phyloP scores from a whole-genome alignment of 2,888 invertebrate genomes.

The Drosophila aldrichi region DNA sequence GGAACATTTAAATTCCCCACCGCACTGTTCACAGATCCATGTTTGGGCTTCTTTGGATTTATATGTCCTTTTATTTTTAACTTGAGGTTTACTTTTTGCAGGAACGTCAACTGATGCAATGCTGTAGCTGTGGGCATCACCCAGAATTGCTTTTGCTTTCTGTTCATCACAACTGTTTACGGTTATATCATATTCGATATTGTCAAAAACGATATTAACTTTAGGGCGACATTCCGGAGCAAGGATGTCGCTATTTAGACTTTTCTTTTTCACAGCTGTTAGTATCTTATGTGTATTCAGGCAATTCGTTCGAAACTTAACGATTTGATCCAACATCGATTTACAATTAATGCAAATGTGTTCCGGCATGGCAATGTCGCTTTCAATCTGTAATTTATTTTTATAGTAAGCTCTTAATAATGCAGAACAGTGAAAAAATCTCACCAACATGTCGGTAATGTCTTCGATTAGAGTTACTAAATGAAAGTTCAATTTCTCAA shows the following conservation, averaged over 20 bases:
- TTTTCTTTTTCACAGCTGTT: conserved; percentile 21
- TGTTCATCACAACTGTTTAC: conserved; percentile 5
- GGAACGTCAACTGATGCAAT: background rate
- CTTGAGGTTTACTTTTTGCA: background rate
- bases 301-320: conserved; percentile 54
- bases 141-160: background rate
- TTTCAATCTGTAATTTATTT: conserved; percentile 39
- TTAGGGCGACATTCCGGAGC: background rate
- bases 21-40: conserved; percentile 67
- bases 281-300: conserved; percentile 46
- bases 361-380: conserved; percentile 46
- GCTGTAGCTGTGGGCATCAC: background rate
- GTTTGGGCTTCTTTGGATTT: conserved; percentile 26
- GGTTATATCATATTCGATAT: background rate
- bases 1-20: conserved; percentile 60
- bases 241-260: background rate
- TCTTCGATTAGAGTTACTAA: conserved; percentile 57
- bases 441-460: conserved; percentile 58
- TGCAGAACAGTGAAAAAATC: background rate
- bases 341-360: conserved; percentile 50
- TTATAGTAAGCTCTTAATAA: background rate
- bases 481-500: conserved; percentile 40
- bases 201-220: background rate
- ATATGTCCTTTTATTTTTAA: background rate
- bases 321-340: conserved; percentile 31